A percentile compares a stretch with the other conserved stretches of the same genome.
These are phyloP conservation scores for Cliona cf. orientalis DNA, from an alignment of 37 sponge, comb jelly and placozoan genomes.

Conservation along the genomic window DNA sequence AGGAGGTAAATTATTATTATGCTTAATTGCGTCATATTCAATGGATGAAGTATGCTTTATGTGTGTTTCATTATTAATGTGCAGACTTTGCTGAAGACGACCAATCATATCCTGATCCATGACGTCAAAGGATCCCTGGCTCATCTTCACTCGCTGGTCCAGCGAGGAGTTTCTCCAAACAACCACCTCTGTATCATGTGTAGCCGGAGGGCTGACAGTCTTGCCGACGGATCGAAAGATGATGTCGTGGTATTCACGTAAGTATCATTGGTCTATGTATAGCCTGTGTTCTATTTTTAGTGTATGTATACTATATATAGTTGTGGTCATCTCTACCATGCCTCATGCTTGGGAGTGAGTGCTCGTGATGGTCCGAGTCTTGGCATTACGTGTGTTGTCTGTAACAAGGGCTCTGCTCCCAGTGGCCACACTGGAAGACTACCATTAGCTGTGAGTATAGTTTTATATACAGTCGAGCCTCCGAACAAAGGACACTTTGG, in stretches of 20 bases:
- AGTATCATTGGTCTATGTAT: too few relatives aligned
- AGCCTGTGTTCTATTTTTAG: too few relatives aligned
- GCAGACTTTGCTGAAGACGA: conserved; percentile 73
- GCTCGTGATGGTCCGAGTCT: background rate
- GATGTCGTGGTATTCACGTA: conserved; percentile 71
- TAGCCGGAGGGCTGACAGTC: conserved; percentile 27
- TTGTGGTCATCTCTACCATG: conserved; percentile 76
- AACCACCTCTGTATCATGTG: conserved; percentile 47
- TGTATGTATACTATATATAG: conserved; percentile 14
- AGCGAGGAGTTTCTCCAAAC: conserved; percentile 47
- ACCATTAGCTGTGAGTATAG: conserved; percentile 5
- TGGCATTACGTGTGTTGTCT: conserved; percentile 33
- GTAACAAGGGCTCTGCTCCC: conserved; percentile 33
- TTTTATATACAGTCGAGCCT: too few relatives aligned
- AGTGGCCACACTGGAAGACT: conserved; percentile 3
- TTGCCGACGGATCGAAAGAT: conserved; percentile 58
- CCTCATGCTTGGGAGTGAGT: conserved; percentile 50
- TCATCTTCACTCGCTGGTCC: conserved; percentile 38
- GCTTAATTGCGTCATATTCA: too few relatives aligned
- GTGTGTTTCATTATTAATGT: too few relatives aligned
- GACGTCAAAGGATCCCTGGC: conserved; percentile 57
- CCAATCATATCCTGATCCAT: conserved; percentile 69
- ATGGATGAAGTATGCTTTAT: too few relatives aligned
- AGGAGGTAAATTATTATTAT: conserved; percentile 68
- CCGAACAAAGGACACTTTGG: too few relatives aligned